Evolutionary conservation across 2,797 vertebrate genomes (phyloP).

Genomic region (Molossus alvarezi): DNA sequence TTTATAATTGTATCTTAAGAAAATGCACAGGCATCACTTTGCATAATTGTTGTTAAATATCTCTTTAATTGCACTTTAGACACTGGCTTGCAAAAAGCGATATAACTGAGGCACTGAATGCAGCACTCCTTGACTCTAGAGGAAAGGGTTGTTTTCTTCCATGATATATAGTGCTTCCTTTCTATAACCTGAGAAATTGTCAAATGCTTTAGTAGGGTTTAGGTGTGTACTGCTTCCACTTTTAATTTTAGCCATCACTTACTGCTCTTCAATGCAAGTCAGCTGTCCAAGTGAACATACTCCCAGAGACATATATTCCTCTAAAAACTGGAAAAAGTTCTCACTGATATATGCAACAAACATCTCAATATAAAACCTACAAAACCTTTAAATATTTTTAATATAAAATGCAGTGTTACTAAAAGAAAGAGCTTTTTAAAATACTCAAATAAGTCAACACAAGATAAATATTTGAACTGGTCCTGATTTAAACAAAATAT

Average conservation of each 20-base stretch:
- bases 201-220: constrained; percentile 72
- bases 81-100: constrained; percentile 25
- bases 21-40: neutral
- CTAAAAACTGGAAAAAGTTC: constrained; percentile 60
- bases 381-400: constrained; percentile 68
- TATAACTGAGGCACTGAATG: constrained; percentile 56
- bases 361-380: constrained; percentile 17
- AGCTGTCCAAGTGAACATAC: constrained; percentile 72
- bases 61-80: constrained; percentile 25
- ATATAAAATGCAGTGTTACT: constrained; percentile 41
- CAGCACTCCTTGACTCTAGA: constrained; percentile 78
- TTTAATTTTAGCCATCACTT: constrained; percentile 82
- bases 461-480: constrained; percentile 13
- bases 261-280: constrained; percentile 71
- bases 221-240: constrained; percentile 71
- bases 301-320: constrained; percentile 1
- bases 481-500: constrained; percentile 51
- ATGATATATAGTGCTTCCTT: constrained; percentile 80
- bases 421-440: constrained; percentile 39
- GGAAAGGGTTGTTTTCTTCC: constrained; percentile 70
- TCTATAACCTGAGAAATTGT: constrained; percentile 80
- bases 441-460: neutral
- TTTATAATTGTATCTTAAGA: constrained; percentile 51
- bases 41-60: constrained; percentile 40
- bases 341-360: constrained; percentile 33